phyloP scores from a whole-genome alignment of 1,140 invertebrate genomes.

The Drosophila bocki region DNA sequence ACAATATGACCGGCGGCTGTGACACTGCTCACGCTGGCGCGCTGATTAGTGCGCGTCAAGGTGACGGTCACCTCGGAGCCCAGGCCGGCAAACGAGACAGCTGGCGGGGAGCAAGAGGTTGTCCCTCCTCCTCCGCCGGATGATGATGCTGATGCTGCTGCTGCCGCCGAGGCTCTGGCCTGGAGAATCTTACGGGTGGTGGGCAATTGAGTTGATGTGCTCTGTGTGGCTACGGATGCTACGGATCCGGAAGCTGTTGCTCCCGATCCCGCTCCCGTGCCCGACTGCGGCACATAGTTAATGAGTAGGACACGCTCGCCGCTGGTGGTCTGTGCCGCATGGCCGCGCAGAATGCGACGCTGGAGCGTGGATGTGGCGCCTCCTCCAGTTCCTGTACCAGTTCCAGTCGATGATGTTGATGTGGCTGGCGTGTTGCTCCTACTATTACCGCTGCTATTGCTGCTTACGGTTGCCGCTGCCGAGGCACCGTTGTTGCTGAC shows the following conservation, averaged over 20 bases:
- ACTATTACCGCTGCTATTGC: slow-evolving; percentile 43
- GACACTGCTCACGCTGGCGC: slow-evolving; percentile 66
- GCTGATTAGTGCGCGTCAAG: slow-evolving; percentile 75
- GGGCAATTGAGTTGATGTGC: slow-evolving; percentile 64
- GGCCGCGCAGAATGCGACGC: slow-evolving; percentile 74
- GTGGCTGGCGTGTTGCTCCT: slow-evolving; percentile 51
- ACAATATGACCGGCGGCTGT: slow-evolving; percentile 84
- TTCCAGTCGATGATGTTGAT: slow-evolving; percentile 44
- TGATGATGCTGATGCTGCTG: slow-evolving; percentile 45
- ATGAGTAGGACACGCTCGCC: slow-evolving; percentile 83
- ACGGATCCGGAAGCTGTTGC: slow-evolving; percentile 40
- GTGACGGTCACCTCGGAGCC: slow-evolving; percentile 84
- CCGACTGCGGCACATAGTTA: slow-evolving; percentile 75
- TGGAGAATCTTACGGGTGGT: slow-evolving; percentile 82
- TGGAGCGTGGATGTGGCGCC: slow-evolving; percentile 52
- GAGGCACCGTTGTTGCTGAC: slow-evolving; percentile 47
- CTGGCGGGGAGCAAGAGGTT: slow-evolving; percentile 43
- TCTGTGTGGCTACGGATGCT: slow-evolving; percentile 27
- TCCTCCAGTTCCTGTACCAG: slow-evolving; percentile 17
- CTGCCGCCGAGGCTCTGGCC: slow-evolving; percentile 71
- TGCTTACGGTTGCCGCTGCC: slow-evolving; percentile 45
- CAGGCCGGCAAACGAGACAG: slow-evolving; percentile 79
- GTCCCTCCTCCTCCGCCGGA: slow-evolving; percentile 25
- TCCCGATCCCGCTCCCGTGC: slow-evolving; percentile 45
- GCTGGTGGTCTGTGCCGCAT: slow-evolving; percentile 79